phyloP scores from a whole-genome alignment of 2,888 invertebrate genomes.

The Drosophila kambysellisi region DNA sequence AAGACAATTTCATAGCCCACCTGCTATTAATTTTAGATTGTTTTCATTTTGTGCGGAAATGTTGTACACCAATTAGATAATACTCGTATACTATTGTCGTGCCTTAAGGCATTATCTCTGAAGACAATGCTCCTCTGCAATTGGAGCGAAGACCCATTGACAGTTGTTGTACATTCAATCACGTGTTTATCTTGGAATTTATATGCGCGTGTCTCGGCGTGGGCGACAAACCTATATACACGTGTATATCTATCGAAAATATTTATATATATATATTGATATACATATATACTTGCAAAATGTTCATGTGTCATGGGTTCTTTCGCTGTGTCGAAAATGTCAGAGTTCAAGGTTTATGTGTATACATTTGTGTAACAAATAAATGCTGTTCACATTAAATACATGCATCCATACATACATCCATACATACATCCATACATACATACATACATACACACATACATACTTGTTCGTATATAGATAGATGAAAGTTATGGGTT shows the following conservation, averaged over 20 bases:
- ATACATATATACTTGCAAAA: constrained; percentile 20
- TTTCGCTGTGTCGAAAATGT: constrained; percentile 52
- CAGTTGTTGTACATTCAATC: constrained; percentile 64
- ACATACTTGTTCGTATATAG: constrained; percentile 3
- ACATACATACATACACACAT: neutral
- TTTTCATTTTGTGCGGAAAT: constrained; percentile 19
- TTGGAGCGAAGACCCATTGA: constrained; percentile 42
- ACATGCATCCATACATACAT: neutral
- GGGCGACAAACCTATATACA: constrained; percentile 27
- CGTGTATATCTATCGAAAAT: constrained; percentile 11
- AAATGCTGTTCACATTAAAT: constrained; percentile 8
- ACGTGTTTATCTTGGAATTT: constrained; percentile 74
- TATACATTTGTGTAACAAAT: constrained; percentile 48
- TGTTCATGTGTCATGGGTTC: constrained; percentile 43
- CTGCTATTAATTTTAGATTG: constrained; percentile 1
- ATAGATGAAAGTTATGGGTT: constrained; percentile 18
- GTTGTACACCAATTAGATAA: constrained; percentile 32
- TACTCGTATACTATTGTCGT: constrained; percentile 28
- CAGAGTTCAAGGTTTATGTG: constrained; percentile 70
- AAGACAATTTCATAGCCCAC: neutral
- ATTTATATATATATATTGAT: neutral
- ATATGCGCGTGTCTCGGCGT: constrained; percentile 62
- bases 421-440: neutral
- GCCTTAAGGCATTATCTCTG: neutral
- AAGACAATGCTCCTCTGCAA: constrained; percentile 25